A percentile compares a stretch with the other conserved stretches of the same genome.
phyloP scores from a whole-genome alignment of 2,888 invertebrate genomes.

The Drosophila neotestacea region DNA sequence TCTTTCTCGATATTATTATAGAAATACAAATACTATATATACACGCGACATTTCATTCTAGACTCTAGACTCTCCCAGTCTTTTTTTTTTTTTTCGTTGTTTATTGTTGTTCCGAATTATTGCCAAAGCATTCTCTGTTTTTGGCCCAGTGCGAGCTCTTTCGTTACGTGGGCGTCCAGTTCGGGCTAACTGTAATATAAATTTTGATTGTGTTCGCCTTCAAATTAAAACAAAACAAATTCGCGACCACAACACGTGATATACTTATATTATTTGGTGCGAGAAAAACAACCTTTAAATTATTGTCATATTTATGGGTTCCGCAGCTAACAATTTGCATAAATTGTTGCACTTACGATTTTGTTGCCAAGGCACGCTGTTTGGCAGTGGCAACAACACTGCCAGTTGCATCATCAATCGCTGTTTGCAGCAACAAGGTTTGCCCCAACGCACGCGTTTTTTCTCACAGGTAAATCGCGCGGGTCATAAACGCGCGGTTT shows the following conservation, averaged over 20 bases:
- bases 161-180: constrained; percentile 45
- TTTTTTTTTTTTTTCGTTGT: constrained; percentile 4
- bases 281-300: constrained; percentile 11
- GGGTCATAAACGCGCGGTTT: constrained; percentile 21
- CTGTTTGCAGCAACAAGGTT: constrained; percentile 26
- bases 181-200: constrained; percentile 38
- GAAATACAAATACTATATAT: constrained; percentile 1
- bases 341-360: constrained; percentile 38
- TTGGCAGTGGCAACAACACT: constrained; percentile 8
- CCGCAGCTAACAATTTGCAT: constrained; percentile 30
- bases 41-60: constrained; percentile 36
- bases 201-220: constrained; percentile 18
- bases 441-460: constrained; percentile 31
- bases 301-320: constrained; percentile 45
- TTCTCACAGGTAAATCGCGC: constrained; percentile 56
- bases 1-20: constrained; percentile 10
- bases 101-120: constrained; percentile 25
- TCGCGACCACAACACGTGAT: constrained; percentile 53
- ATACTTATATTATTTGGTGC: not conserved
- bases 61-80: not conserved
- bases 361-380: constrained; percentile 24
- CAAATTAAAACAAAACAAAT: constrained; percentile 27
- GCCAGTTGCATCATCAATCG: constrained; percentile 41
- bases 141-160: constrained; percentile 36
- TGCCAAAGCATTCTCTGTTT: constrained; percentile 40